A percentile compares a stretch with the other conserved stretches of the same genome.
Conservation (phyloP, 2,888 invertebrate genomes). For the Heliconius hortense region DNA sequence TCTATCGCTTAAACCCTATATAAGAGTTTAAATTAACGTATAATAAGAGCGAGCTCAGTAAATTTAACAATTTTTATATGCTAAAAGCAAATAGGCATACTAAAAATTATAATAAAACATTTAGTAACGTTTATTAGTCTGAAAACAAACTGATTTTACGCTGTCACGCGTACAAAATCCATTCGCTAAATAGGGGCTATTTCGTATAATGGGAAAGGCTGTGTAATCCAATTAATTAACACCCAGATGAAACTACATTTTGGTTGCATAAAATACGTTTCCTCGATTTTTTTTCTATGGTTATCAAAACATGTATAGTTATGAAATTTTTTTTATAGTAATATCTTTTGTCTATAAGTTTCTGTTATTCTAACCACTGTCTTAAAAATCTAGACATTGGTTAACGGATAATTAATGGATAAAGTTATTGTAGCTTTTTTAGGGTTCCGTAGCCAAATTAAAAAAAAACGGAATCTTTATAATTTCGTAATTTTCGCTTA, state of each 20-base stretch:
- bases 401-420: no score
- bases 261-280: conserved; percentile 54
- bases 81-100: neutral
- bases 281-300: conserved; percentile 27
- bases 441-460: no score
- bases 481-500: no score
- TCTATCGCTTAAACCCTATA: conserved; percentile 18
- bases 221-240: conserved; percentile 75
- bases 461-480: no score
- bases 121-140: conserved; percentile 48
- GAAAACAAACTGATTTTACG: conserved; percentile 62
- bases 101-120: conserved; percentile 23
- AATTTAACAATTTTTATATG: neutral
- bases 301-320: neutral
- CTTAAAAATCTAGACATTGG: no score
- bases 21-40: neutral
- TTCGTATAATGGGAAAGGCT: conserved; percentile 68
- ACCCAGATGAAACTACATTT: conserved; percentile 63
- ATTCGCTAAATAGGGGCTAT: conserved; percentile 71
- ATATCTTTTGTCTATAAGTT: neutral
- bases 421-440: no score
- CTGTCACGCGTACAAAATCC: conserved; percentile 66
- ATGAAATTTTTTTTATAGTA: neutral
- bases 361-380: neutral
- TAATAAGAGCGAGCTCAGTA: neutral